Percentiles rank a stretch among this genome's conserved stretches.
phyloP scores from a whole-genome alignment of 2,797 vertebrate species.

The Tokudaia muenninki region DNA sequence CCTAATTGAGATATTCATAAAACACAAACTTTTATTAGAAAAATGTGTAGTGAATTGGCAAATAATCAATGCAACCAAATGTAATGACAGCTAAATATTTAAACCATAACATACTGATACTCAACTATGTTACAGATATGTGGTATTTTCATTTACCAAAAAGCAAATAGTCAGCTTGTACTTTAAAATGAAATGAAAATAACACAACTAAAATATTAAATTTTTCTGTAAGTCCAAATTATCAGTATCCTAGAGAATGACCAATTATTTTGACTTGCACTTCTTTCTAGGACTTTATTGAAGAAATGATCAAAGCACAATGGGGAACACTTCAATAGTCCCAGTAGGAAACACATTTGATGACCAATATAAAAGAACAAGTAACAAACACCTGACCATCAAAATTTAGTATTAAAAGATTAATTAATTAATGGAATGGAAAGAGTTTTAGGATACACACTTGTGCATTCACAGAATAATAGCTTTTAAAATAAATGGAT shows the following conservation, averaged over 20 bases:
- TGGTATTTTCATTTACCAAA: slow-evolving; percentile 17
- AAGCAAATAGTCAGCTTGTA: background rate
- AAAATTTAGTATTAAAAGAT: background rate
- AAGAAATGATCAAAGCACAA: background rate
- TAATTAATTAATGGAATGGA: background rate
- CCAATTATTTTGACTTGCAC: background rate
- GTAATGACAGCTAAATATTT: background rate
- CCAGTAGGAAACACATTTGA: background rate
- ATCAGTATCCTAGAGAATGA: background rate
- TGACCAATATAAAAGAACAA: background rate
- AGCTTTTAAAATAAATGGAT: background rate
- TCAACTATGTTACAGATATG: background rate
- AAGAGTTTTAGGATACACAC: background rate
- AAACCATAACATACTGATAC: background rate
- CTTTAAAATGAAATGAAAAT: background rate
- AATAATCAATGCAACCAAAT: slow-evolving; percentile 1
- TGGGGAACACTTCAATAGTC: background rate
- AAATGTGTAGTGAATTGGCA: background rate
- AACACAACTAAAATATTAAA: background rate
- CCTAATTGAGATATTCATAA: background rate
- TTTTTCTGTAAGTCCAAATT: background rate
- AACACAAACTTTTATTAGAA: background rate
- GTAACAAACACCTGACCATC: background rate
- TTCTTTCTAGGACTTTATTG: background rate
- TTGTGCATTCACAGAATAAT: background rate